Conservation (phyloP, 2,797 vertebrate species). For the Coluber constrictor region DNA sequence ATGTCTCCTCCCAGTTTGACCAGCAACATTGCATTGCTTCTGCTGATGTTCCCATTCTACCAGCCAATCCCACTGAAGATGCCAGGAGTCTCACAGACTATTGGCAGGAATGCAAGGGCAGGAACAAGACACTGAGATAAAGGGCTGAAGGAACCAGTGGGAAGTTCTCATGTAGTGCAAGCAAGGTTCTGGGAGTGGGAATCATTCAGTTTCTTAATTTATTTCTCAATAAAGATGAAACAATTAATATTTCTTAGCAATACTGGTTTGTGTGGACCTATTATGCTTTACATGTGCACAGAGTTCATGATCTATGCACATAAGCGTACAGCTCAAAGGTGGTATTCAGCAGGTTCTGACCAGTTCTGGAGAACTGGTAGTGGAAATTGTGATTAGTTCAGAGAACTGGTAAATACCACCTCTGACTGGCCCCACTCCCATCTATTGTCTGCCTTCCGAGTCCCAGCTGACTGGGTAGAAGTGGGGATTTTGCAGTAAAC, state of each 20-base stretch:
- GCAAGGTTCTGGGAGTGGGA: not conserved
- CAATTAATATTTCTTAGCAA: not conserved
- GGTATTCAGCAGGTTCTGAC: no score
- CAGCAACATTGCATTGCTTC: not conserved
- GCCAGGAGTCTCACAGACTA: not conserved
- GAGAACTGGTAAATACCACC: no score
- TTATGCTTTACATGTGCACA: not conserved
- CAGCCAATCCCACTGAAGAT: not conserved
- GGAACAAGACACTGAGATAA: not conserved
- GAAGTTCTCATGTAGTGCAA: not conserved
- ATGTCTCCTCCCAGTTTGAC: not conserved
- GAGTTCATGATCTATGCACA: not conserved
- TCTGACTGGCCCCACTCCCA: no score
- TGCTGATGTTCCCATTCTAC: not conserved
- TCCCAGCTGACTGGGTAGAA: no score
- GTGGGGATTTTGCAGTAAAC: no score
- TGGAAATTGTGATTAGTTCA: no score
- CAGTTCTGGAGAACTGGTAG: no score
- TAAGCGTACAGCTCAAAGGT: not conserved
- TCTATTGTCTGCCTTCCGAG: no score
- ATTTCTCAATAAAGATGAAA: not conserved
- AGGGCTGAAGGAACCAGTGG: not conserved
- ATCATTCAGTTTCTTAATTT: not conserved
- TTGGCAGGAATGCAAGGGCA: not conserved
- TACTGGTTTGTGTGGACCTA: not conserved